These are phyloP conservation scores for Acanthosepion lycidas DNA, from an alignment of 2,888 invertebrate genomes.

Conservation along the genomic window DNA sequence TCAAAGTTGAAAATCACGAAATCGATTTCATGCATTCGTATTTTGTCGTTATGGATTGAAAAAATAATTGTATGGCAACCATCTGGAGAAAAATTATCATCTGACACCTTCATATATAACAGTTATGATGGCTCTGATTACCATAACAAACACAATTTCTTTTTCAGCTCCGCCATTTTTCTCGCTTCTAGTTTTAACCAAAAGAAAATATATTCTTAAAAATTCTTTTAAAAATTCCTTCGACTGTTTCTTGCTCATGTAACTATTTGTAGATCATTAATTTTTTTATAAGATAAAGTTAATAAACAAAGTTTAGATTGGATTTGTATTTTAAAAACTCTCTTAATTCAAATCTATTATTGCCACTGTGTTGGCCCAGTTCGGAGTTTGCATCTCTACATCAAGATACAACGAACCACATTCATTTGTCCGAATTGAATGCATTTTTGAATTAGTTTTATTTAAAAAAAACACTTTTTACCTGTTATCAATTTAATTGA, in stretches of 20 bases:
- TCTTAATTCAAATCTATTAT: not conserved
- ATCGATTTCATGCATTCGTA: not conserved
- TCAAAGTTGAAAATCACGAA: not conserved
- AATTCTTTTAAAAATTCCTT: not conserved
- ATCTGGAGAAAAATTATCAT: not conserved
- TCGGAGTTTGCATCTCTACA: not conserved
- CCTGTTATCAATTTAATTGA: too few relatives aligned
- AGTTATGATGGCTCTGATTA: not conserved
- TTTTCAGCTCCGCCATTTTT: slow-evolving; percentile 22
- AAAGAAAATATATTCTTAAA: not conserved
- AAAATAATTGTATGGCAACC: not conserved
- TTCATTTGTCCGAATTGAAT: not conserved
- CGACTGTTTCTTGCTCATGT: not conserved
- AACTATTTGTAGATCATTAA: not conserved
- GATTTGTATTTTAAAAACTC: not conserved
- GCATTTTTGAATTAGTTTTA: not conserved
- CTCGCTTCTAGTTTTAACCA: not conserved
- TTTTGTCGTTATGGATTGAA: not conserved
- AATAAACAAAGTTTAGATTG: not conserved
- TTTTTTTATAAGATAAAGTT: not conserved
- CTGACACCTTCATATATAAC: not conserved
- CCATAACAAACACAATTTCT: slow-evolving; percentile 33
- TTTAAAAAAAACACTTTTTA: not conserved
- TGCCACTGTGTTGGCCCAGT: not conserved
- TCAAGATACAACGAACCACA: not conserved